These are phyloP conservation scores for Trachymyrmex septentrionalis DNA, from an alignment of 1,140 invertebrate species.

Conservation along the genomic window DNA sequence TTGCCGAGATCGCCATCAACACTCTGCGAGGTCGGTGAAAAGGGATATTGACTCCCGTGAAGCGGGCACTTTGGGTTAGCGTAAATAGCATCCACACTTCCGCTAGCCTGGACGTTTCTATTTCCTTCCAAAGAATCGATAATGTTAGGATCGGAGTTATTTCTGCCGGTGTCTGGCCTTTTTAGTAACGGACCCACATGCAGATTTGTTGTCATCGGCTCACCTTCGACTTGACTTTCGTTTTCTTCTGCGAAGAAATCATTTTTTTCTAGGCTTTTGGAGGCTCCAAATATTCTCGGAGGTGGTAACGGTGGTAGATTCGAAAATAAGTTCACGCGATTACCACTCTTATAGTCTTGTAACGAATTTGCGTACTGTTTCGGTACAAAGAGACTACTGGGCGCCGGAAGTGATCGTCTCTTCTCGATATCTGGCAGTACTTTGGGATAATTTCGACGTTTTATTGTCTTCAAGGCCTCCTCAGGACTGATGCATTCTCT, in stretches of 20 bases:
- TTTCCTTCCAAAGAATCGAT: constrained; percentile 77
- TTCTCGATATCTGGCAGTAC: constrained; percentile 90
- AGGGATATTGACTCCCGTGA: constrained; percentile 67
- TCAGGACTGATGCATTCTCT: constrained; percentile 87
- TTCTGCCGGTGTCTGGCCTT: constrained; percentile 73
- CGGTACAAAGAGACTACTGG: constrained; percentile 73
- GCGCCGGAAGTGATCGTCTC: constrained; percentile 82
- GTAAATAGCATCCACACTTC: constrained; percentile 71
- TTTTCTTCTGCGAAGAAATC: constrained; percentile 78
- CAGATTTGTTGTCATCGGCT: constrained; percentile 82
- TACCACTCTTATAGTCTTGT: constrained; percentile 73
- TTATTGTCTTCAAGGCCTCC: constrained; percentile 91
- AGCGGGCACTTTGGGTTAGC: constrained; percentile 76
- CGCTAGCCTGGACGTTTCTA: constrained; percentile 51
- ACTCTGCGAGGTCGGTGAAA: constrained; percentile 56
- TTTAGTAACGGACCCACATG: constrained; percentile 82
- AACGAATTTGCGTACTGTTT: constrained; percentile 75
- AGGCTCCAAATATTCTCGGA: constrained; percentile 79
- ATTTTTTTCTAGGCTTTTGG: constrained; percentile 72
- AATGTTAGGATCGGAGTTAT: constrained; percentile 77
- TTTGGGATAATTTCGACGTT: constrained; percentile 93
- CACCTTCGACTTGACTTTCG: constrained; percentile 69
- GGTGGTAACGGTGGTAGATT: constrained; percentile 81
- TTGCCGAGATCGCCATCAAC: constrained; percentile 72
- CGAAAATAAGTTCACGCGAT: constrained; percentile 42